Evolutionary conservation across 2,797 vertebrate species (phyloP).

Genomic region (Sciurus carolinensis): DNA sequence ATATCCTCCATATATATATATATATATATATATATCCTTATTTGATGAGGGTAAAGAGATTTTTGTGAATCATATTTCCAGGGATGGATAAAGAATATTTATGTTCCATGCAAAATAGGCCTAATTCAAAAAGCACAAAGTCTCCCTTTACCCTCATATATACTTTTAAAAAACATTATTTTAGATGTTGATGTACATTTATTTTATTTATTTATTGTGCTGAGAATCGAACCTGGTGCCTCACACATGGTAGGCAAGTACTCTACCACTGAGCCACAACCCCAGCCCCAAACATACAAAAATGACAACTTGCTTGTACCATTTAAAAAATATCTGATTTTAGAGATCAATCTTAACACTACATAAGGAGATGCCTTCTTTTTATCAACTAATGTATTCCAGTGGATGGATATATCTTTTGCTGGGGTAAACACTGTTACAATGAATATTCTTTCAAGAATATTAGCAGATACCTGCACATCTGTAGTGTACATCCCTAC

Average conservation of each 20-base stretch:
- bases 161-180: too few species aligned
- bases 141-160: constrained; percentile 39
- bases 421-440: neutral
- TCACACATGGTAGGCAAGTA: too few species aligned
- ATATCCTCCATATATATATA: too few species aligned
- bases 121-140: neutral
- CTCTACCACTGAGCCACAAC: too few species aligned
- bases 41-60: constrained; percentile 44
- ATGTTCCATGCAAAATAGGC: neutral
- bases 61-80: constrained; percentile 40
- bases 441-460: neutral
- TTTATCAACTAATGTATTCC: neutral
- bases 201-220: too few species aligned
- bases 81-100: neutral
- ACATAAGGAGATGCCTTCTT: neutral
- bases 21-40: neutral
- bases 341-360: neutral
- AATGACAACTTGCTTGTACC: neutral
- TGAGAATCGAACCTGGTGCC: too few species aligned
- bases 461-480: neutral
- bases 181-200: too few species aligned
- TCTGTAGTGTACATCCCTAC: neutral
- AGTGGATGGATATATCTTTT: neutral
- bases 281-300: too few species aligned
- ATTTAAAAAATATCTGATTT: neutral